These are phyloP conservation scores for Tapirus indicus DNA, from an alignment of 2,797 vertebrate species.

Conservation along the genomic window DNA sequence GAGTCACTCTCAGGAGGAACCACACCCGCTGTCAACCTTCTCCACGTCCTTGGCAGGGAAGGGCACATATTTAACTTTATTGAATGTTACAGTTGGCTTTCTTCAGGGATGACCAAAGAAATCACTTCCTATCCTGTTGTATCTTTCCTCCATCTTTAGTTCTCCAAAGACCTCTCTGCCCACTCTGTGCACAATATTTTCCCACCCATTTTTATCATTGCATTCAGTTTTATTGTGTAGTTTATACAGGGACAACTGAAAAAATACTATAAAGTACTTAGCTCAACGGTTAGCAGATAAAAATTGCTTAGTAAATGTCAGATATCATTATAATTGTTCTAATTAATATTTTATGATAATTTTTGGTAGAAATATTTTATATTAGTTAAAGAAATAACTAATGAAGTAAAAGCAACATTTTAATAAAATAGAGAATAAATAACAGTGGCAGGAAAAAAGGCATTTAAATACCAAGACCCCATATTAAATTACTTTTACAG, in stretches of 20 bases:
- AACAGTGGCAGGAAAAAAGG: conserved; percentile 31
- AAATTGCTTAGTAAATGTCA: background rate
- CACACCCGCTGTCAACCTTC: background rate
- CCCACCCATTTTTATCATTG: background rate
- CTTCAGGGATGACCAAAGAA: background rate
- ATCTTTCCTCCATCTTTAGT: background rate
- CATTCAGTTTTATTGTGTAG: background rate
- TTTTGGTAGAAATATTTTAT: background rate
- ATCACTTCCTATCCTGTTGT: background rate
- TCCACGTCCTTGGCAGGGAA: background rate
- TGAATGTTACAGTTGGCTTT: background rate
- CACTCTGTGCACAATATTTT: background rate
- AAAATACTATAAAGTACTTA: background rate
- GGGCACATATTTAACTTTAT: background rate
- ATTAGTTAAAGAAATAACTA: conserved; percentile 13
- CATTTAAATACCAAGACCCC: conserved; percentile 20
- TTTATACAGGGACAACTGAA: background rate
- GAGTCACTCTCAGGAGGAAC: background rate
- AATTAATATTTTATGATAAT: conserved; percentile 14
- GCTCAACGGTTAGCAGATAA: background rate
- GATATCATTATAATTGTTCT: background rate
- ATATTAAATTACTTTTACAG: conserved; percentile 50
- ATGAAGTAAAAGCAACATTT: conserved; percentile 4
- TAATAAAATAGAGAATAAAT: conserved; percentile 23
- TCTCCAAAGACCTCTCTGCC: background rate